These are phyloP conservation scores for Sebastiscus tertius DNA, from an alignment of 2,797 vertebrate species.

Conservation along the genomic window DNA sequence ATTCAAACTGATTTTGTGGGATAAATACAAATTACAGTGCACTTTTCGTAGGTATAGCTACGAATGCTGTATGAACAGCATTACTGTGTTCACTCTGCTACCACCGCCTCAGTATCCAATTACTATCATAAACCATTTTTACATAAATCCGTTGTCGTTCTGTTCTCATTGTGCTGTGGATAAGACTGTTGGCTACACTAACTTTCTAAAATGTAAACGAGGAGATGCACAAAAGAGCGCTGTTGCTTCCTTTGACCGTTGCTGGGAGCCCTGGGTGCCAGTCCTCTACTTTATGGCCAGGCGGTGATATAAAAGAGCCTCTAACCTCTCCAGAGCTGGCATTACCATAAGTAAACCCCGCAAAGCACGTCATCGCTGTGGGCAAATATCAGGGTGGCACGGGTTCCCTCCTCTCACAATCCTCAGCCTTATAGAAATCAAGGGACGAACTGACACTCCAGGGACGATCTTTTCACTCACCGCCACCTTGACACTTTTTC, in stretches of 20 bases:
- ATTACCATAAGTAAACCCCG: constrained; percentile 83
- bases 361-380: constrained; percentile 75
- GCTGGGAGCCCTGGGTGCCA: constrained; percentile 65
- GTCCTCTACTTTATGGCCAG: constrained; percentile 59
- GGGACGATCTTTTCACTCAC: constrained; percentile 19
- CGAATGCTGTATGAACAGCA: no score
- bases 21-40: no score
- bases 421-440: constrained; percentile 43
- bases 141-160: neutral
- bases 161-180: neutral
- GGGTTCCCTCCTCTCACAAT: constrained; percentile 61
- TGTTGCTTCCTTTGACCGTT: constrained; percentile 60
- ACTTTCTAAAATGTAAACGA: neutral
- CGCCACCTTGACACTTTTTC: constrained; percentile 3
- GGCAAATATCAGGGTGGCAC: constrained; percentile 77
- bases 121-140: neutral
- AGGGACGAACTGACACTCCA: constrained; percentile 17
- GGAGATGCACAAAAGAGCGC: constrained; percentile 49
- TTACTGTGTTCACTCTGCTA: neutral
- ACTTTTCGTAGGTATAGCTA: no score
- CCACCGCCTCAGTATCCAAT: neutral
- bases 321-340: constrained; percentile 68
- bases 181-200: neutral
- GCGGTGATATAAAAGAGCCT: constrained; percentile 74
- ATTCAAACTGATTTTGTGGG: no score